Percentiles rank a stretch among this genome's conserved stretches.
Evolutionary conservation across 2,888 invertebrate species (phyloP).

Genomic region (Temnothorax ravouxi): DNA sequence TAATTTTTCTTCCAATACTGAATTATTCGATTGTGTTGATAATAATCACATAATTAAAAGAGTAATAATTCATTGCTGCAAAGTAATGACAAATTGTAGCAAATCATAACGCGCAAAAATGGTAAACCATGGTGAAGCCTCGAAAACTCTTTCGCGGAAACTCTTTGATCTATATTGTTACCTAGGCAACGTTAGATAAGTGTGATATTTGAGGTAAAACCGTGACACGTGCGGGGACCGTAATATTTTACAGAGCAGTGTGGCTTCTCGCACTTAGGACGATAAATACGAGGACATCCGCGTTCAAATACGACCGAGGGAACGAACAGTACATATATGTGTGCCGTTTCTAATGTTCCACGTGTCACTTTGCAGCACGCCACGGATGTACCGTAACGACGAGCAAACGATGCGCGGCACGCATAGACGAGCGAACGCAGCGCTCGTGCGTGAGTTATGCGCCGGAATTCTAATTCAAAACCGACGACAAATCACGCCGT

Average conservation of each 20-base stretch:
- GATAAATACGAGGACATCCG: neutral
- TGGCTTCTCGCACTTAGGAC: slow-evolving; percentile 58
- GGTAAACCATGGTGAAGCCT: too few species aligned
- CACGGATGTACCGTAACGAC: neutral
- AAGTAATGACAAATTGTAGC: neutral
- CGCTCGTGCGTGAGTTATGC: slow-evolving; percentile 18
- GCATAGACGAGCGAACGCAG: neutral
- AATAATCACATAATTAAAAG: neutral
- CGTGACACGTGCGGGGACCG: slow-evolving; percentile 30
- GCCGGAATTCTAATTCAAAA: slow-evolving; percentile 23
- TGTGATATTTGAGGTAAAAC: slow-evolving; percentile 26
- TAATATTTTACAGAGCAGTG: slow-evolving; percentile 31
- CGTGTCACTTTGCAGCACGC: slow-evolving; percentile 64
- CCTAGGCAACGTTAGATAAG: slow-evolving; percentile 29
- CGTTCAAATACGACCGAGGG: neutral
- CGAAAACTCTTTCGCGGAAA: neutral
- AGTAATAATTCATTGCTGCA: neutral
- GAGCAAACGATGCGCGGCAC: slow-evolving; percentile 8
- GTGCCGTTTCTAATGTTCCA: slow-evolving; percentile 68
- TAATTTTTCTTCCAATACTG: neutral
- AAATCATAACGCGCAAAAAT: neutral
- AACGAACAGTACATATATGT: slow-evolving; percentile 53
- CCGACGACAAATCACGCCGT: neutral
- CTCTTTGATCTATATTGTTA: slow-evolving; percentile 17
- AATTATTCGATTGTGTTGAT: neutral